These are phyloP conservation scores for Agapornis roseicollis DNA, from an alignment of 2,113 vertebrate species.

Conservation along the genomic window DNA sequence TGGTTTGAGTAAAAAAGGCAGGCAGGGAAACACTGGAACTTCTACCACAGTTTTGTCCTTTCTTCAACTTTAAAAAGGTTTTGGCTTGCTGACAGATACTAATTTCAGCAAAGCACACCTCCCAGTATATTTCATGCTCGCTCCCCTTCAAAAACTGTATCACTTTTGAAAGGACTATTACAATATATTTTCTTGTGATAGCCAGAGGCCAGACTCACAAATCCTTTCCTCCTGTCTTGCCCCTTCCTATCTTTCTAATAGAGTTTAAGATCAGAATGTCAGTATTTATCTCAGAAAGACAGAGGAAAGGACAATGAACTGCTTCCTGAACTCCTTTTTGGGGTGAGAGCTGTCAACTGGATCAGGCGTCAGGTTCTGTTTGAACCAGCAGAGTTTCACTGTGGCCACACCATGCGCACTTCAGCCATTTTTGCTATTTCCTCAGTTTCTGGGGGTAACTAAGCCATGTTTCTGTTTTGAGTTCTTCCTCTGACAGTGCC, in stretches of 20 bases:
- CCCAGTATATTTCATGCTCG: neutral
- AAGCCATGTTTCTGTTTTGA: accelerated
- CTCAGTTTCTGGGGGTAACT: neutral
- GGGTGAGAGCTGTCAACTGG: neutral
- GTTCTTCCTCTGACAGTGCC: neutral
- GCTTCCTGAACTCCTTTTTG: neutral
- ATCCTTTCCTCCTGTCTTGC: neutral
- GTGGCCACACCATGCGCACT: neutral
- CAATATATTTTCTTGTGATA: neutral
- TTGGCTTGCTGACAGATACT: neutral
- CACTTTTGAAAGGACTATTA: neutral
- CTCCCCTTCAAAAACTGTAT: neutral
- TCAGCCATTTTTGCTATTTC: neutral
- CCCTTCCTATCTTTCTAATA: neutral
- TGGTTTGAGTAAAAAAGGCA: neutral
- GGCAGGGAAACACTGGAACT: neutral
- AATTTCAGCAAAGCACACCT: neutral
- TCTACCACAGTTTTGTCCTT: neutral
- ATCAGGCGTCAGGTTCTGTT: neutral
- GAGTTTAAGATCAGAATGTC: neutral
- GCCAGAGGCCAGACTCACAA: neutral
- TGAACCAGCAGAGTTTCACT: neutral
- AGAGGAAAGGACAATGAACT: neutral
- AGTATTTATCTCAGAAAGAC: neutral
- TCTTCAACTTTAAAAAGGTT: neutral